A percentile compares a stretch with the other conserved stretches of the same genome.
Evolutionary conservation across 2,797 vertebrate genomes (phyloP).

Genomic region (Rachycentron canadum): DNA sequence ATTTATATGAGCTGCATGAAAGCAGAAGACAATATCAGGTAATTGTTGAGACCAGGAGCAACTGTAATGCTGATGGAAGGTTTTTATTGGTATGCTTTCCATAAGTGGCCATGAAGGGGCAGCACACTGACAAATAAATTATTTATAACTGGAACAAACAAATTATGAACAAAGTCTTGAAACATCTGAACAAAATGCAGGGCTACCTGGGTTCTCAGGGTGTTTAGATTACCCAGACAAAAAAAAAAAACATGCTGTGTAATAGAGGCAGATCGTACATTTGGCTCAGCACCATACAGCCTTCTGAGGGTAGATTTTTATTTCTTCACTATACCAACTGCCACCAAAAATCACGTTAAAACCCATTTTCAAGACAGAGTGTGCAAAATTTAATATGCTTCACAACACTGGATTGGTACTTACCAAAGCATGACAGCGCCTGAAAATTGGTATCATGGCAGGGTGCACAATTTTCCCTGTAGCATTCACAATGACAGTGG

Average conservation of each 20-base stretch:
- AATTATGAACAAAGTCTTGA: conserved; percentile 11
- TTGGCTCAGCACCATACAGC: conserved; percentile 3
- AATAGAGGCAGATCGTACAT: conserved; percentile 12
- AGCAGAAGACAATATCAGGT: conserved; percentile 1
- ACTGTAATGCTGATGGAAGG: not conserved
- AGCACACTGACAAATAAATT: not conserved
- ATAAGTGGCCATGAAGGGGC: not conserved
- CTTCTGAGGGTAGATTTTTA: conserved; percentile 17
- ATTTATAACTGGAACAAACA: not conserved
- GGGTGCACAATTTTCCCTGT: conserved; percentile 48
- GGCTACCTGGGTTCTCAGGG: not conserved
- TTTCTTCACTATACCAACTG: conserved; percentile 30
- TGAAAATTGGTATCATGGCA: conserved; percentile 62
- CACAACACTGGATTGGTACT: conserved; percentile 47
- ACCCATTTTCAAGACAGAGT: conserved; percentile 49
- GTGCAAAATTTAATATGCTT: conserved; percentile 47
- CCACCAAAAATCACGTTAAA: conserved; percentile 26
- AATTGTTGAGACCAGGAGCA: conserved; percentile 10
- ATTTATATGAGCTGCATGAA: conserved; percentile 25
- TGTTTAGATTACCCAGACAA: conserved; percentile 24
- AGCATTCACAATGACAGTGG: conserved; percentile 55
- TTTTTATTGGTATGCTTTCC: conserved; percentile 1
- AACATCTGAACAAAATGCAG: conserved; percentile 4
- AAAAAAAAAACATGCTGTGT: conserved; percentile 13
- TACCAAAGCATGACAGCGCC: conserved; percentile 54